A percentile compares a stretch with the other conserved stretches of the same genome.
Evolutionary conservation across 2,888 invertebrate genomes (phyloP).

Genomic region (Thereva unica): DNA sequence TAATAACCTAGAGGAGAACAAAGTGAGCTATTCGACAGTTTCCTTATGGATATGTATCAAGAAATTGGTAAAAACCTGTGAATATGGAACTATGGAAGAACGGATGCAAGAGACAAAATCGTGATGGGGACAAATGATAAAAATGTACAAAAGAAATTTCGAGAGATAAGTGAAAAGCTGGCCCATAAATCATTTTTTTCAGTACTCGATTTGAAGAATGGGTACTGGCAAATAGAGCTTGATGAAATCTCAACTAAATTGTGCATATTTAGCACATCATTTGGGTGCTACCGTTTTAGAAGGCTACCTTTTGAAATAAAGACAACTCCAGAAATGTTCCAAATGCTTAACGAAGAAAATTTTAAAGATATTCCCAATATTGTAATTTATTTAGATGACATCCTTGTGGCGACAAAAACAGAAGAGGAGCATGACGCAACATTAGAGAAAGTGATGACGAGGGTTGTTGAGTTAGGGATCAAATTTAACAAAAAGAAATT

Average conservation of each 20-base stretch:
- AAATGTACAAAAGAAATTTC: slow-evolving; percentile 31
- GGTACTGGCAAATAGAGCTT: slow-evolving; percentile 38
- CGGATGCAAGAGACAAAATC: slow-evolving; percentile 2
- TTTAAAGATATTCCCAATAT: slow-evolving; percentile 42
- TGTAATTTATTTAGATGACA: slow-evolving; percentile 25
- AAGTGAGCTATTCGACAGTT: not conserved
- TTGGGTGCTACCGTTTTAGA: slow-evolving; percentile 12
- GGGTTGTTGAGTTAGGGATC: not conserved
- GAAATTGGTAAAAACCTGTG: not conserved
- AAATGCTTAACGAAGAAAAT: slow-evolving; percentile 38
- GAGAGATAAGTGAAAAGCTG: slow-evolving; percentile 44
- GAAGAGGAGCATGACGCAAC: slow-evolving; percentile 16
- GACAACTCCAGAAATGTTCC: slow-evolving; percentile 38
- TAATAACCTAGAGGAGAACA: not conserved
- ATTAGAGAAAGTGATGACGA: slow-evolving; percentile 7
- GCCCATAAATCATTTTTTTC: no score
- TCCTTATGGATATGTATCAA: slow-evolving; percentile 7
- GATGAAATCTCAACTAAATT: slow-evolving; percentile 38
- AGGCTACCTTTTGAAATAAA: slow-evolving; percentile 18
- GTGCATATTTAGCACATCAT: slow-evolving; percentile 46
- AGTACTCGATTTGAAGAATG: no score
- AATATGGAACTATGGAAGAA: not conserved
- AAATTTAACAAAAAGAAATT: slow-evolving; percentile 21
- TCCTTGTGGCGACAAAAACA: slow-evolving; percentile 12
- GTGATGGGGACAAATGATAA: slow-evolving; percentile 1